Percentiles rank a stretch among this genome's conserved stretches.
phyloP scores from a whole-genome alignment of 2,888 invertebrate genomes.

The Catocala fraxini region DNA sequence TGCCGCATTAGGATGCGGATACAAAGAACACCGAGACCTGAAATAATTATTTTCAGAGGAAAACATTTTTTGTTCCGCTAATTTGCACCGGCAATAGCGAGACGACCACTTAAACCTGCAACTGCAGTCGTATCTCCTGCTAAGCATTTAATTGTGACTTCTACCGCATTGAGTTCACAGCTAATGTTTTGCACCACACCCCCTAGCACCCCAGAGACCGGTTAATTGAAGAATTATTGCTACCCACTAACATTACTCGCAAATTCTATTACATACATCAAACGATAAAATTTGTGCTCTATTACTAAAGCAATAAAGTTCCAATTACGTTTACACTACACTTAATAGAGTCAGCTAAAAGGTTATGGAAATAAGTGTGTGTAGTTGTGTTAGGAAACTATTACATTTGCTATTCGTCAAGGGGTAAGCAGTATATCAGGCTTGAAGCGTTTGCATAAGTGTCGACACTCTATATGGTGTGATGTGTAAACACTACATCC shows the following conservation, averaged over 20 bases:
- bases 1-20: no score
- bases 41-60: no score
- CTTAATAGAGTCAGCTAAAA: constrained; percentile 32
- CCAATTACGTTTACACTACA: constrained; percentile 25
- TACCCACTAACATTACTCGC: constrained; percentile 62
- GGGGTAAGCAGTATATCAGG: constrained; percentile 13
- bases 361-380: constrained; percentile 46
- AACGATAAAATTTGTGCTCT: constrained; percentile 51
- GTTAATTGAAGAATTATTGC: constrained; percentile 79
- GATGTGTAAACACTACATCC: neutral
- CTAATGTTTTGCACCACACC: constrained; percentile 30
- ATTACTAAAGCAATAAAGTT: constrained; percentile 37
- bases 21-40: no score
- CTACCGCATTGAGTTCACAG: neutral
- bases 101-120: no score
- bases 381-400: constrained; percentile 27
- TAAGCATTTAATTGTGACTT: neutral
- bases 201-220: constrained; percentile 50
- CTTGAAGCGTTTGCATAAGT: neutral
- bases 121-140: no score
- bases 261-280: constrained; percentile 56
- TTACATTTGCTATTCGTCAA: constrained; percentile 18
- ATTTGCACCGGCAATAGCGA: no score
- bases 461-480: neutral
- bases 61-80: no score